Evolutionary conservation across 2,888 invertebrate species (phyloP).

Genomic region (Calliopum simillimum): DNA sequence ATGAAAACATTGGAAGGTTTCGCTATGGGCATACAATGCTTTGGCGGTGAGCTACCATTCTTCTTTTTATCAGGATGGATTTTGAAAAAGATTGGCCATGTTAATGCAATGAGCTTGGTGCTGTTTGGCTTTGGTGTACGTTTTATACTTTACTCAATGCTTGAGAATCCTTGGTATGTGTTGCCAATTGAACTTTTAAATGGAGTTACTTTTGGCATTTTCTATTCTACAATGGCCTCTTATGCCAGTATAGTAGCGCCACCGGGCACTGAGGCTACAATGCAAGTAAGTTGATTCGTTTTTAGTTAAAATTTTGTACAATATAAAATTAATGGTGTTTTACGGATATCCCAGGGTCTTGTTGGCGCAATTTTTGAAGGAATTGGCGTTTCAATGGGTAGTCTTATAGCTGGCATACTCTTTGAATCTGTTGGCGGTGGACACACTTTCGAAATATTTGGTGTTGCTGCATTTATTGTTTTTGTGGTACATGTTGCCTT

Average conservation of each 20-base stretch:
- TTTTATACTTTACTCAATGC: conserved; percentile 83
- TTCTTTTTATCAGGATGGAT: conserved; percentile 85
- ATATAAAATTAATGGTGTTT: conserved; percentile 11
- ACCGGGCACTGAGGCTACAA: conserved; percentile 86
- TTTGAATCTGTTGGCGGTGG: conserved; percentile 76
- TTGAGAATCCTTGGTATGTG: conserved; percentile 85
- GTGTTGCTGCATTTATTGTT: conserved; percentile 74
- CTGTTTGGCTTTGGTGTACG: conserved; percentile 83
- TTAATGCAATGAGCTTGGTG: conserved; percentile 85
- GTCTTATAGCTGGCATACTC: conserved; percentile 80
- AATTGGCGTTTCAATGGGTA: conserved; percentile 83
- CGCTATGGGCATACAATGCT: conserved; percentile 81
- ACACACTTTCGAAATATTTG: conserved; percentile 78
- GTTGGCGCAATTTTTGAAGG: conserved; percentile 91
- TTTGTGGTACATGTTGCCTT: conserved; percentile 72
- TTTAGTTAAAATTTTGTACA: conserved; percentile 39
- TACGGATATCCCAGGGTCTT: conserved; percentile 76
- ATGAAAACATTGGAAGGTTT: conserved; percentile 82
- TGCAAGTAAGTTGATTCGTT: conserved; percentile 72
- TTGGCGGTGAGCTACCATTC: conserved; percentile 88
- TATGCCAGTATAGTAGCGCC: conserved; percentile 88
- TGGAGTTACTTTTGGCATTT: conserved; percentile 89
- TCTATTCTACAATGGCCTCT: conserved; percentile 89
- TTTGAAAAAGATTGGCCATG: conserved; percentile 82
- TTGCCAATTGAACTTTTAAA: conserved; percentile 88